Evolutionary conservation across 2,888 invertebrate species (phyloP).

Genomic region (Merodon equestris): DNA sequence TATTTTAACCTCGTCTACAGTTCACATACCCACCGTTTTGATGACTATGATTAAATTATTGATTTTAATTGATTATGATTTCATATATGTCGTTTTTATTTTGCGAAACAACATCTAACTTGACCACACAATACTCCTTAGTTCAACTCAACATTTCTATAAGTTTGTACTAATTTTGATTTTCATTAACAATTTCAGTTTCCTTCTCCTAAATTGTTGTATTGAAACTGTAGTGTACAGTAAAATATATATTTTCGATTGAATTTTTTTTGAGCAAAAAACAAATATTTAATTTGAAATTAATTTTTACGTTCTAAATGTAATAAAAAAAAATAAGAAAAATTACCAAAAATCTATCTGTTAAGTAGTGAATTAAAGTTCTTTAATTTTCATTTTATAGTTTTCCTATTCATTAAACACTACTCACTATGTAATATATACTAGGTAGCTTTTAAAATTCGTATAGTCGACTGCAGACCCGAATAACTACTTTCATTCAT

Average conservation of each 20-base stretch:
- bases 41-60: too few species aligned
- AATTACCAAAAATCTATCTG: too few species aligned
- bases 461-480: slow-evolving; percentile 78
- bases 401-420: slow-evolving; percentile 50
- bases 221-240: slow-evolving; percentile 65
- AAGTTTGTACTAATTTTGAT: slow-evolving; percentile 12
- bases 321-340: slow-evolving; percentile 43
- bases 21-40: too few species aligned
- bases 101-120: slow-evolving; percentile 42
- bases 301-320: slow-evolving; percentile 42
- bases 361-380: slow-evolving; percentile 58
- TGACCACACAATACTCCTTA: slow-evolving; percentile 30
- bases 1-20: too few species aligned
- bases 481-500: slow-evolving; percentile 71
- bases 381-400: slow-evolving; percentile 44
- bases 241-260: too few species aligned
- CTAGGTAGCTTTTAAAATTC: slow-evolving; percentile 51
- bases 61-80: too few species aligned
- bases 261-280: slow-evolving; percentile 12
- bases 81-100: slow-evolving; percentile 11
- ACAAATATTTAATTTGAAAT: slow-evolving; percentile 43
- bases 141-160: slow-evolving; percentile 41
- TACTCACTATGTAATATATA: slow-evolving; percentile 35
- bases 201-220: slow-evolving; percentile 53
- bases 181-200: slow-evolving; percentile 9